A percentile compares a stretch with the other conserved stretches of the same genome.
Conservation (phyloP, 2,113 vertebrate species). For the Micronycteris hirsuta region DNA sequence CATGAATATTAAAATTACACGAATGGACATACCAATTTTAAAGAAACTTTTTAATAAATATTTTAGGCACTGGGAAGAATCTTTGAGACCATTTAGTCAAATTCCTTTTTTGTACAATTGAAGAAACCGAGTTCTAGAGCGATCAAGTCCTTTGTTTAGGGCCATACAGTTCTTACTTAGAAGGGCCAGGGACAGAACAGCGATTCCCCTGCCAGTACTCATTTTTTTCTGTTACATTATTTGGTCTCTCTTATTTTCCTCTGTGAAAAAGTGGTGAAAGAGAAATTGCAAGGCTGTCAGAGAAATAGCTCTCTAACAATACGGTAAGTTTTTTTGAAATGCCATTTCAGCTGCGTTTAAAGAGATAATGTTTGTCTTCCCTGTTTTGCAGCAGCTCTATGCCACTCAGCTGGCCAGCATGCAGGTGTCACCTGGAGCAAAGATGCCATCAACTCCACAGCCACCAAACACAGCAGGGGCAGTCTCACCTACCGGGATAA, state of each 20-base stretch:
- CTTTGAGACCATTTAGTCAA: not conserved
- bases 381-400: constrained; percentile 95
- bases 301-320: constrained; percentile 55
- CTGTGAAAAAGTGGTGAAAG: constrained; percentile 16
- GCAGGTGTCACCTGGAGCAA: constrained; percentile 99
- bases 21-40: not conserved
- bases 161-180: not conserved
- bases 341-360: constrained; percentile 46
- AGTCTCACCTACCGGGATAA: constrained; percentile 95
- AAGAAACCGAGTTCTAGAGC: not conserved
- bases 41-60: not conserved
- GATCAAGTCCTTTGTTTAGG: not conserved
- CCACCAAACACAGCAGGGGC: constrained; percentile 91
- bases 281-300: constrained; percentile 18
- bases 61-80: not conserved
- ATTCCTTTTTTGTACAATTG: not conserved
- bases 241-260: constrained; percentile 34
- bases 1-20: constrained; percentile 2
- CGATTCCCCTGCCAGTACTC: not conserved
- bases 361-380: constrained; percentile 75
- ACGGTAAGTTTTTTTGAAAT: constrained; percentile 19
- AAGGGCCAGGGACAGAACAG: not conserved
- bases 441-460: constrained; percentile 96
- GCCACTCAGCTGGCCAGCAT: constrained; percentile 99
- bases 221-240: not conserved